A percentile compares a stretch with the other conserved stretches of the same genome.
Conservation (phyloP, 2,113 vertebrate species). For the Laticauda laticaudata region DNA sequence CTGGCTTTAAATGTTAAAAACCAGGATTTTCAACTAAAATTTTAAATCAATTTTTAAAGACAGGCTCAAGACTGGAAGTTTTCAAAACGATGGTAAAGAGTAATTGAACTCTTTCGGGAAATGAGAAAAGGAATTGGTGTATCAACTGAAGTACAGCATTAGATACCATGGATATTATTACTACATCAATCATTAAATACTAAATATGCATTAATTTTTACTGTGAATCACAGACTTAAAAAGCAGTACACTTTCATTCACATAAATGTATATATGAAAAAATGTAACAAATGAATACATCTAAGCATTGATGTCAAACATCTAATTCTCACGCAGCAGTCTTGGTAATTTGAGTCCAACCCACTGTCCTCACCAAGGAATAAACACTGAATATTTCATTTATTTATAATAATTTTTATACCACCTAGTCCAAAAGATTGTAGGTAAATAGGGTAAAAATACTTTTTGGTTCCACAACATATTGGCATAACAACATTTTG, state of each 20-base stretch:
- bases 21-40: not conserved
- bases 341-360: not conserved
- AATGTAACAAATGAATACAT: not conserved
- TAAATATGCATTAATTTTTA: not conserved
- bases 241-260: not conserved
- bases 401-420: not conserved
- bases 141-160: not conserved
- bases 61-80: not conserved
- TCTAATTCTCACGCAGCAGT: not conserved
- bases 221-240: not conserved
- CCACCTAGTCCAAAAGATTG: not conserved
- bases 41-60: not conserved
- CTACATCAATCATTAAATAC: not conserved
- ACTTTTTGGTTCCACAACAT: not conserved
- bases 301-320: not conserved
- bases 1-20: not conserved
- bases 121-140: not conserved
- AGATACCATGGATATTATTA: not conserved
- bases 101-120: not conserved
- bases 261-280: not conserved
- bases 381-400: not conserved
- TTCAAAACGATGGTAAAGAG: not conserved
- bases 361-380: not conserved
- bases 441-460: not conserved
- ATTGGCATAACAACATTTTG: not conserved